These are phyloP conservation scores for Macrostomum lignano DNA, from an alignment of 1,140 invertebrate genomes.

Conservation along the genomic window DNA sequence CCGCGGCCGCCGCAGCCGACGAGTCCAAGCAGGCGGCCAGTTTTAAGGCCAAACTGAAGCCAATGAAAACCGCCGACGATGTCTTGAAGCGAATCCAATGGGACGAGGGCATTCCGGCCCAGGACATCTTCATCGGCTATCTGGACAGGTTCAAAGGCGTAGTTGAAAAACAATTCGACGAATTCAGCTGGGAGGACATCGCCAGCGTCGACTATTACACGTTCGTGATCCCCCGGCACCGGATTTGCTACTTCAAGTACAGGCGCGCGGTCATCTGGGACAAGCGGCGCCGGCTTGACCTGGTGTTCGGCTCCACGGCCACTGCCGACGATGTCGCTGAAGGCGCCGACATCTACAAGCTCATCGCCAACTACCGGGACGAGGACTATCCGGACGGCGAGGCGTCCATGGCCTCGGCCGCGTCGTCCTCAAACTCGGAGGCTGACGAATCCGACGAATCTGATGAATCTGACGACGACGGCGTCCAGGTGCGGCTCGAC, in stretches of 20 bases:
- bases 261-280: slow-evolving; percentile 30
- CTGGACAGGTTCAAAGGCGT: slow-evolving; percentile 31
- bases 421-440: background rate
- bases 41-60: too few relatives aligned
- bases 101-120: slow-evolving; percentile 24
- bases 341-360: slow-evolving; percentile 14
- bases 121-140: slow-evolving; percentile 30
- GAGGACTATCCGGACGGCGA: slow-evolving; percentile 1
- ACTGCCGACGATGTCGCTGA: too few relatives aligned
- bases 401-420: too few relatives aligned
- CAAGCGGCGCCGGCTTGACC: slow-evolving; percentile 27
- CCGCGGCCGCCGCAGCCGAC: too few relatives aligned
- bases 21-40: too few relatives aligned
- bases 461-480: slow-evolving; percentile 8
- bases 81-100: slow-evolving; percentile 31
- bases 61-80: slow-evolving; percentile 32
- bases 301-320: slow-evolving; percentile 28
- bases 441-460: slow-evolving; percentile 6
- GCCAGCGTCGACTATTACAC: slow-evolving; percentile 26
- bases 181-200: slow-evolving; percentile 30
- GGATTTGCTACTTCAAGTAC: slow-evolving; percentile 33
- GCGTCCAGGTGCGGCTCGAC: too few relatives aligned
- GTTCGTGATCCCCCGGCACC: slow-evolving; percentile 31
- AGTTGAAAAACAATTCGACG: slow-evolving; percentile 28
- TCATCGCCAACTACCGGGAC: slow-evolving; percentile 15